phyloP scores from a whole-genome alignment of 2,113 vertebrate species.

The Mormoops blainvillei region DNA sequence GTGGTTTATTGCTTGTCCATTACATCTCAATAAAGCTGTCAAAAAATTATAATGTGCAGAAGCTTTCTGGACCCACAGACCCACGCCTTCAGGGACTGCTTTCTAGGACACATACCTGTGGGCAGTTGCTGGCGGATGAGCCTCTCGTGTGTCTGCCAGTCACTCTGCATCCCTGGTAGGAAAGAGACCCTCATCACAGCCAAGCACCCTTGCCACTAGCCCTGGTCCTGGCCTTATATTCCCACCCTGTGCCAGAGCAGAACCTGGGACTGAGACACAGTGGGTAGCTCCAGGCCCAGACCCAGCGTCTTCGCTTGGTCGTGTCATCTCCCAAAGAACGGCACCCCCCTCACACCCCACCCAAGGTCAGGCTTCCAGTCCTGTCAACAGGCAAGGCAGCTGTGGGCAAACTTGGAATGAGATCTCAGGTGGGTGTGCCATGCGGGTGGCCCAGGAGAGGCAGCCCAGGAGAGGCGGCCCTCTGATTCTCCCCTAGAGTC shows the following conservation, averaged over 20 bases:
- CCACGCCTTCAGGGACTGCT: neutral
- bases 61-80: neutral
- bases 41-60: accelerated
- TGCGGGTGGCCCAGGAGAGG: neutral
- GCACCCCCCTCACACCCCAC: neutral
- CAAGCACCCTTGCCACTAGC: neutral
- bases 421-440: accelerated
- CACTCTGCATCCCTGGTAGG: neutral
- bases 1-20: neutral
- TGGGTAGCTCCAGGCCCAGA: neutral
- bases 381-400: neutral
- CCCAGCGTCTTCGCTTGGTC: accelerated
- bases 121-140: neutral
- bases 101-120: neutral
- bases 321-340: neutral
- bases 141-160: neutral
- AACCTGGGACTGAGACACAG: neutral
- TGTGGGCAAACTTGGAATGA: neutral
- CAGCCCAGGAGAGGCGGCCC: neutral
- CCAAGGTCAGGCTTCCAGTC: neutral
- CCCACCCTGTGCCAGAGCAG: neutral
- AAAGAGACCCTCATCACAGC: neutral
- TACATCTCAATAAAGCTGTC: neutral
- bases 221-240: neutral
- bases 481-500: neutral